Evolutionary conservation across 2,888 invertebrate species (phyloP).

Genomic region (Oxyscelio sp.): DNA sequence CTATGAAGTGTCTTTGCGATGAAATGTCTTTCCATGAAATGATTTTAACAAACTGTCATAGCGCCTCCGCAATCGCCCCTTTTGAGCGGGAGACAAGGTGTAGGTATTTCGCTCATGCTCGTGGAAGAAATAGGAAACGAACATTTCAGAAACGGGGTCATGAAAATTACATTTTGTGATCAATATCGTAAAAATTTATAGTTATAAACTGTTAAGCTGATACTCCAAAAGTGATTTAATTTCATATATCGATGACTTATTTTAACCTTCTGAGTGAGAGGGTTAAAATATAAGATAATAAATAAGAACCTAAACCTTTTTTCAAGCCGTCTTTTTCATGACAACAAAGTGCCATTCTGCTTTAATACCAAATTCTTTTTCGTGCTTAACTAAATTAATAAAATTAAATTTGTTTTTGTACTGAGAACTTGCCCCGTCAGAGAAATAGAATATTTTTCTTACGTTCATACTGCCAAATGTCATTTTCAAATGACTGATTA

Average conservation of each 20-base stretch:
- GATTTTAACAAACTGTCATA: too few relatives aligned
- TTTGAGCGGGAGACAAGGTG: slow-evolving; percentile 45
- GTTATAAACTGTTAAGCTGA: too few relatives aligned
- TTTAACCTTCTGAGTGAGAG: too few relatives aligned
- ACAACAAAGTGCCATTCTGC: neutral
- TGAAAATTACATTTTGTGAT: slow-evolving; percentile 88
- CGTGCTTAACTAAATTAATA: neutral
- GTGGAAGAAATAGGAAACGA: slow-evolving; percentile 85
- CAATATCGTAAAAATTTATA: too few relatives aligned
- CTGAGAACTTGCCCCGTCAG: slow-evolving; percentile 23
- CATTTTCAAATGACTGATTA: slow-evolving; percentile 42
- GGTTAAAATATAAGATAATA: too few relatives aligned
- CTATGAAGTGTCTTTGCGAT: too few relatives aligned
- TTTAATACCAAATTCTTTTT: neutral
- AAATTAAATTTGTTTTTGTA: neutral
- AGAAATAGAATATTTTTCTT: slow-evolving; percentile 23
- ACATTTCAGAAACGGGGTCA: slow-evolving; percentile 87
- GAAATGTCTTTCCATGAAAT: too few relatives aligned
- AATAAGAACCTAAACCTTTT: too few relatives aligned
- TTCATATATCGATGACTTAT: too few relatives aligned
- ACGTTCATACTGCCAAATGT: neutral
- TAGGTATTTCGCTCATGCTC: slow-evolving; percentile 65
- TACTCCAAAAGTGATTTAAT: too few relatives aligned
- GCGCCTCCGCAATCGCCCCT: too few relatives aligned
- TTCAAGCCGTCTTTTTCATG: too few relatives aligned